Evolutionary conservation across 2,797 vertebrate species (phyloP).

Genomic region (Dendrocincla fuliginosa): DNA sequence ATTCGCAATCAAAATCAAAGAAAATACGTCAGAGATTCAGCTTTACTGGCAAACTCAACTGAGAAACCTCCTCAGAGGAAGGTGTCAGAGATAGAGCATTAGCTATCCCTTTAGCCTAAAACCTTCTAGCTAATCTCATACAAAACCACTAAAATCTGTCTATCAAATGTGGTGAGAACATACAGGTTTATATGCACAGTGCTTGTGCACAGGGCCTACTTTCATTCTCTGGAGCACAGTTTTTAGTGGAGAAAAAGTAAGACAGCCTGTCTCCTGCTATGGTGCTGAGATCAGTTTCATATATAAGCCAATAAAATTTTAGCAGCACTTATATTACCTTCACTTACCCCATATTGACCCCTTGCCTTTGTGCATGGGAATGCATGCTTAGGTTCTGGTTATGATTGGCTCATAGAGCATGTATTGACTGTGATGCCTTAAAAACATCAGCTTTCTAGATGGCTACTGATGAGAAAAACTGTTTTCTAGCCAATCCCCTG

Average conservation of each 20-base stretch:
- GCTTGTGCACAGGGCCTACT: not conserved
- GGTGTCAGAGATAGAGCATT: not conserved
- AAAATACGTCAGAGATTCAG: not conserved
- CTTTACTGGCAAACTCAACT: not conserved
- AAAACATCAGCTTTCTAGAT: not conserved
- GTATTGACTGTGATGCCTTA: not conserved
- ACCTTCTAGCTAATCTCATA: not conserved
- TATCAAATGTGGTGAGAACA: not conserved
- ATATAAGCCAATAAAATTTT: not conserved
- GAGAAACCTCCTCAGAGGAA: not conserved
- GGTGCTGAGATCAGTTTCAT: not conserved
- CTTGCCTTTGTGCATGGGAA: not conserved
- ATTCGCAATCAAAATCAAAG: not conserved
- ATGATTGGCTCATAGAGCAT: accelerated
- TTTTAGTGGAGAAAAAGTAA: not conserved
- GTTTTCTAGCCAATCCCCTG: not conserved
- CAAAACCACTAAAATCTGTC: not conserved
- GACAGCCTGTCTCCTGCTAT: not conserved
- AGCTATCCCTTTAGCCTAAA: not conserved
- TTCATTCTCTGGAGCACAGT: not conserved
- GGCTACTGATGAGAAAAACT: not conserved
- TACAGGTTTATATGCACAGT: not conserved
- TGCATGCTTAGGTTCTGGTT: not conserved
- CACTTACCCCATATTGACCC: accelerated
- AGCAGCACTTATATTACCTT: not conserved